phyloP scores from a whole-genome alignment of 2,888 invertebrate species.

The Lapara coniferarum region DNA sequence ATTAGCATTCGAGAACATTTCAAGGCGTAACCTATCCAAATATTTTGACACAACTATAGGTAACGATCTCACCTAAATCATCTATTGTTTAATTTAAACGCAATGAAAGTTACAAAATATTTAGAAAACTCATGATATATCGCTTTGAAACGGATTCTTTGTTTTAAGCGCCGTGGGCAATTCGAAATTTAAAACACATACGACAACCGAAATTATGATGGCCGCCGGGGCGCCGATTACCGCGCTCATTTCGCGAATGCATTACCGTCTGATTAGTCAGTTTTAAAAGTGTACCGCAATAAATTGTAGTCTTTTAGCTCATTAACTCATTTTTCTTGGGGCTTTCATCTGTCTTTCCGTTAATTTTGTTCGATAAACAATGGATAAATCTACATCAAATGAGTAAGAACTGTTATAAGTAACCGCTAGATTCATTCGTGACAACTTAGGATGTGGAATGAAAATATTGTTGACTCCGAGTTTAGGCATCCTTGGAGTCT shows the following conservation, averaged over 20 bases:
- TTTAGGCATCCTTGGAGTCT: no score
- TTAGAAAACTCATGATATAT: not conserved
- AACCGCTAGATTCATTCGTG: not conserved
- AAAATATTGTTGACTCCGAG: not conserved
- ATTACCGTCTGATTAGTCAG: conserved; percentile 63
- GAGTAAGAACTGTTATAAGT: not conserved
- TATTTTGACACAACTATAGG: no score
- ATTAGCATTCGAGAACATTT: no score
- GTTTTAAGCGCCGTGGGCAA: not conserved
- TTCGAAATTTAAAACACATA: conserved; percentile 38
- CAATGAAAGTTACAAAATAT: not conserved
- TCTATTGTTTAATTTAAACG: not conserved
- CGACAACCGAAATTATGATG: conserved; percentile 70
- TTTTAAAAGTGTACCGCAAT: conserved; percentile 49
- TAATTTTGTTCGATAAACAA: not conserved
- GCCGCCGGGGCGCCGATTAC: conserved; percentile 65
- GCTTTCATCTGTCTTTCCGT: no score
- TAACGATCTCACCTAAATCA: no score
- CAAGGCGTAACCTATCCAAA: no score
- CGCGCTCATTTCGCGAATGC: conserved; percentile 76
- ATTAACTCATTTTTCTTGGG: conserved; percentile 18
- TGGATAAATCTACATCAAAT: not conserved
- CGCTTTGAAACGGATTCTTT: not conserved
- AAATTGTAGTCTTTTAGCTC: conserved; percentile 34
- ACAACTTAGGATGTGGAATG: not conserved